Conservation (phyloP, 2,113 vertebrate species). For the Campylomormyrus tamandua region DNA sequence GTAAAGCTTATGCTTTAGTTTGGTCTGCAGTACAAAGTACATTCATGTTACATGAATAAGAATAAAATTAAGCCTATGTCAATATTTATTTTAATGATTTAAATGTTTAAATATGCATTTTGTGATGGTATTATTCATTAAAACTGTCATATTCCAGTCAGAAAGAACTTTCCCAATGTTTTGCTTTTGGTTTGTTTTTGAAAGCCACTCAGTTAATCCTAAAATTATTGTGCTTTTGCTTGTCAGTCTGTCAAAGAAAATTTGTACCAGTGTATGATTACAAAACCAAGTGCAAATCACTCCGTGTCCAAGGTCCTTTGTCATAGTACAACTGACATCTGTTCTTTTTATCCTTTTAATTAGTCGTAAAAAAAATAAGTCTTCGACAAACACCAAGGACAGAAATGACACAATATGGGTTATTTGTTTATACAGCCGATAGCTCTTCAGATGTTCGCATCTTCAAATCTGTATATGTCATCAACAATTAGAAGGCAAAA, state of each 20-base stretch:
- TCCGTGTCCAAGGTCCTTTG: not conserved
- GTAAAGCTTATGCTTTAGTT: not conserved
- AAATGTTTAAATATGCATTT: not conserved
- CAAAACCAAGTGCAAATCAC: not conserved
- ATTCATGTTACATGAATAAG: not conserved
- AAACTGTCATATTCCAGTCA: not conserved
- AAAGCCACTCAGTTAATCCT: not conserved
- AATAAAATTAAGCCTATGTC: not conserved
- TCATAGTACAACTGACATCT: not conserved
- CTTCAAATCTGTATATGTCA: not conserved
- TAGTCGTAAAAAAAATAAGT: not conserved
- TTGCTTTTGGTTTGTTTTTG: not conserved
- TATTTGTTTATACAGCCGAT: not conserved
- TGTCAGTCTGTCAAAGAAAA: not conserved
- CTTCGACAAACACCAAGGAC: not conserved
- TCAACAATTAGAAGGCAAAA: not conserved
- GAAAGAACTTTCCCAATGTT: not conserved
- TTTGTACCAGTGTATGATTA: not conserved
- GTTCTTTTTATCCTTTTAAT: not conserved
- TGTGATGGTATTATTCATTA: not conserved
- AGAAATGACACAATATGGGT: not conserved
- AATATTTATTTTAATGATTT: not conserved
- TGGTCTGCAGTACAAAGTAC: not conserved
- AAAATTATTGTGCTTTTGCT: not conserved
- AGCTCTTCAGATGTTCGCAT: not conserved